These are phyloP conservation scores for Dipodomys merriami DNA, from an alignment of 2,113 vertebrate genomes.

Conservation along the genomic window DNA sequence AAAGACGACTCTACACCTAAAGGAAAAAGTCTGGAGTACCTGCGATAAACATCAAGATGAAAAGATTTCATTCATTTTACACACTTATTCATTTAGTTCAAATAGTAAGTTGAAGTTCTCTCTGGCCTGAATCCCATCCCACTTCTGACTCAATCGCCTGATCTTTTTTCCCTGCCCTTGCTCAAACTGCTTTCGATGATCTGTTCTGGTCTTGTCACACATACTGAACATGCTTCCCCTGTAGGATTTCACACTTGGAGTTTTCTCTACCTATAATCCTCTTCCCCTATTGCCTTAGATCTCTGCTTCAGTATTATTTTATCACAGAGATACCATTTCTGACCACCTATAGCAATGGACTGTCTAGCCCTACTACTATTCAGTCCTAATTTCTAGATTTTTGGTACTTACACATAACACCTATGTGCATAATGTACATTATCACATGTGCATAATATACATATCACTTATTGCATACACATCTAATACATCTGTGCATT, in stretches of 20 bases:
- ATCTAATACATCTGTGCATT: too few relatives aligned
- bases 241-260: not conserved
- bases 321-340: not conserved
- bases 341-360: not conserved
- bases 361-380: not conserved
- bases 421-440: too few relatives aligned
- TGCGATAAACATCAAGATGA: not conserved
- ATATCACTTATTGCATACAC: not conserved
- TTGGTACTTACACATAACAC: not conserved
- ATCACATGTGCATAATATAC: too few relatives aligned
- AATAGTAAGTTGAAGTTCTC: not conserved
- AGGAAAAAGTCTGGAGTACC: not conserved
- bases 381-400: not conserved
- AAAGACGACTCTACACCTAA: not conserved
- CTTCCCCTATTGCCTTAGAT: not conserved
- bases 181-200: not conserved
- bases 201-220: not conserved
- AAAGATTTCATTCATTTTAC: not conserved
- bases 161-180: not conserved
- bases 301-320: not conserved
- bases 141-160: not conserved
- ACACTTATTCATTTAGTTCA: not conserved
- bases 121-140: rapidly evolving
- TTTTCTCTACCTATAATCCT: not conserved
- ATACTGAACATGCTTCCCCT: not conserved